These are phyloP conservation scores for Meiosimyza decipiens DNA, from an alignment of 2,888 invertebrate genomes.

Conservation along the genomic window DNA sequence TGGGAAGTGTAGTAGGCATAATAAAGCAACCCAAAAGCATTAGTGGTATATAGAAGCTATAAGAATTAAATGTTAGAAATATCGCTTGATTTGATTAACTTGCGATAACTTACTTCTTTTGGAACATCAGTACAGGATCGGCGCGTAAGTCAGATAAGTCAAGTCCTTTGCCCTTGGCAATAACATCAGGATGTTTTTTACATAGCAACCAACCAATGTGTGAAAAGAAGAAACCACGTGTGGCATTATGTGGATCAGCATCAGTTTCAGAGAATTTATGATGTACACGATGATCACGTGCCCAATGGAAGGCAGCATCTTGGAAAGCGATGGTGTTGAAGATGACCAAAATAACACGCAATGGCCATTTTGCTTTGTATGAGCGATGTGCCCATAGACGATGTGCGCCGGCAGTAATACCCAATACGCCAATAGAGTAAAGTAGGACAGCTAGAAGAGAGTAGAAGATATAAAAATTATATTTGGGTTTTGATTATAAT, in stretches of 20 bases:
- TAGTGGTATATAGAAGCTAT: conserved; percentile 77
- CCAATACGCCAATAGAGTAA: conserved; percentile 83
- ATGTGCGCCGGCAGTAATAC: conserved; percentile 97
- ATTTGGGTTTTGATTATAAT: background rate
- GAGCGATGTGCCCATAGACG: conserved; percentile 95
- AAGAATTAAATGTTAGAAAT: conserved; percentile 39
- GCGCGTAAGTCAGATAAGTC: conserved; percentile 84
- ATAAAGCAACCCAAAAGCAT: conserved; percentile 82
- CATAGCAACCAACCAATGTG: conserved; percentile 95
- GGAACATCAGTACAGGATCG: conserved; percentile 86
- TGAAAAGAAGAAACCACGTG: conserved; percentile 94
- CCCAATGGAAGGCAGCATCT: conserved; percentile 82
- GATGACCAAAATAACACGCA: conserved; percentile 80
- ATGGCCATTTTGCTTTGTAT: conserved; percentile 93
- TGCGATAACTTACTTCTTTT: conserved; percentile 79
- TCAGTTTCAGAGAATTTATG: conserved; percentile 94
- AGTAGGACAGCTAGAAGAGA: conserved; percentile 74
- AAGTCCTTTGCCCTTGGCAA: conserved; percentile 84
- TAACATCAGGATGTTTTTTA: conserved; percentile 90
- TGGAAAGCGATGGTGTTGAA: conserved; percentile 93
- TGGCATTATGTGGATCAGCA: conserved; percentile 93
- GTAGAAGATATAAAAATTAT: background rate
- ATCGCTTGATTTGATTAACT: background rate
- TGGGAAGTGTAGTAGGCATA: conserved; percentile 79
- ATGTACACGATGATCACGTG: conserved; percentile 84